Percentiles rank a stretch among this genome's conserved stretches.
Evolutionary conservation across 2,797 vertebrate genomes (phyloP).

Genomic region (Gouania willdenowi): DNA sequence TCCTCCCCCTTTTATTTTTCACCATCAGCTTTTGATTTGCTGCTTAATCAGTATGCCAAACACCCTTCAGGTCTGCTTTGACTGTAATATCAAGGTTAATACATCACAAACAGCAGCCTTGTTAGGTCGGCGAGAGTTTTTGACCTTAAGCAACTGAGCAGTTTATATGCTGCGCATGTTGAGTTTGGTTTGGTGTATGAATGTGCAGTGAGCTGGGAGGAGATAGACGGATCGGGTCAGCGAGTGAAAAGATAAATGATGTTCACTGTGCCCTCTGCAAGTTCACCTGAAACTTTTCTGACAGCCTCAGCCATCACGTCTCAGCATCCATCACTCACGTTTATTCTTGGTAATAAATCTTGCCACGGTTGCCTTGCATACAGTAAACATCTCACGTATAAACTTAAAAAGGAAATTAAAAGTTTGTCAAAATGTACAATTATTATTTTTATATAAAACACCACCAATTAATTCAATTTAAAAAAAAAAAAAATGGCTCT

Average conservation of each 20-base stretch:
- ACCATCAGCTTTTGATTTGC: background rate
- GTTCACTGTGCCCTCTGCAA: conserved; percentile 23
- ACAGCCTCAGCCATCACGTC: conserved; percentile 35
- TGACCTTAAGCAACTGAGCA: conserved; percentile 17
- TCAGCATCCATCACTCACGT: conserved; percentile 35
- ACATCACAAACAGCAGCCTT: conserved; percentile 7
- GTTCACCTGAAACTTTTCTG: conserved; percentile 28
- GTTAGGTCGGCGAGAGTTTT: conserved; percentile 8
- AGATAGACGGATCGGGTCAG: conserved; percentile 18
- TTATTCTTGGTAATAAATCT: no score
- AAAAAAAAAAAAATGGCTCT: no score
- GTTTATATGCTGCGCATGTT: conserved; percentile 25
- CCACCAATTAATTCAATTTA: no score
- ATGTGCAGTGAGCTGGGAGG: background rate
- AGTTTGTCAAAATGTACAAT: no score
- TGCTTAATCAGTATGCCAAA: background rate
- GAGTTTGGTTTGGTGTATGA: background rate
- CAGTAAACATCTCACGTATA: no score
- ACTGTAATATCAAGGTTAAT: conserved; percentile 22
- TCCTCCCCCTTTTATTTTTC: conserved; percentile 29
- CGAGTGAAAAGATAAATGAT: conserved; percentile 43
- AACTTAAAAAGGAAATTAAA: no score
- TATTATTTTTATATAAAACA: no score
- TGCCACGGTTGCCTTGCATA: no score
- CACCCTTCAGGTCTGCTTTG: conserved; percentile 5